Percentiles rank a stretch among this genome's conserved stretches.
Evolutionary conservation across 2,113 vertebrate species (phyloP).

Genomic region (Maccullochella peelii): DNA sequence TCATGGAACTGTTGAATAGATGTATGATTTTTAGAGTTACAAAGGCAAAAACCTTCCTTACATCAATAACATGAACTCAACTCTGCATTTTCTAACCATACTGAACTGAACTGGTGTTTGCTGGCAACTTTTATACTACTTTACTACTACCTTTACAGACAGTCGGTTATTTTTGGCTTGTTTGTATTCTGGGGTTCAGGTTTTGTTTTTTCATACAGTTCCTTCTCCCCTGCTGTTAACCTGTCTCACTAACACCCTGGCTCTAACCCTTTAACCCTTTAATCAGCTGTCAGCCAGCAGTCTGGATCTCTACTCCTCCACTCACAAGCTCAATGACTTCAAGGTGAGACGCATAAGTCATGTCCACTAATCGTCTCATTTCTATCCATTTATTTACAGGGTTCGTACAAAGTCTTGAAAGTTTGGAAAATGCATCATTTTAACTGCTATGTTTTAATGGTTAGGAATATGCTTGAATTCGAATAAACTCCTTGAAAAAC

Average conservation of each 20-base stretch:
- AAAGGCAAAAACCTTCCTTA: neutral
- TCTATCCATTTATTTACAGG: neutral
- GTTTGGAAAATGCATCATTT: too few relatives aligned
- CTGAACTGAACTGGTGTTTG: neutral
- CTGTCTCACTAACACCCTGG: constrained; percentile 34
- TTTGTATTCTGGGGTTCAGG: neutral
- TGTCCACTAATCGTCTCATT: neutral
- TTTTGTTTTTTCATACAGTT: neutral
- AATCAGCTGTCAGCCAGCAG: constrained; percentile 91
- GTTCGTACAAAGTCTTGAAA: too few relatives aligned
- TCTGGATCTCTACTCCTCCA: constrained; percentile 86
- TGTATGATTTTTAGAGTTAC: neutral
- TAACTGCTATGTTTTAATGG: too few relatives aligned
- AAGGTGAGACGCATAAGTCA: constrained; percentile 83
- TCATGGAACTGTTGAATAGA: neutral
- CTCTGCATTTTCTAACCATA: neutral
- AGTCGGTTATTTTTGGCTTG: too few relatives aligned
- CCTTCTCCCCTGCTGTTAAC: neutral
- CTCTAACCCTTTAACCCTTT: constrained; percentile 41
- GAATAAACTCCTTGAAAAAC: too few relatives aligned
- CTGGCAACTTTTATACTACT: too few relatives aligned
- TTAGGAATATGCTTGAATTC: too few relatives aligned
- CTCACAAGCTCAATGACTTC: constrained; percentile 86
- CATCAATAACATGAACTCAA: neutral
- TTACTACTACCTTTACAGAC: too few relatives aligned